Percentiles rank a stretch among this genome's conserved stretches.
phyloP scores from a whole-genome alignment of 1,140 invertebrate species.

The Hyposmocoma kahamanoa region DNA sequence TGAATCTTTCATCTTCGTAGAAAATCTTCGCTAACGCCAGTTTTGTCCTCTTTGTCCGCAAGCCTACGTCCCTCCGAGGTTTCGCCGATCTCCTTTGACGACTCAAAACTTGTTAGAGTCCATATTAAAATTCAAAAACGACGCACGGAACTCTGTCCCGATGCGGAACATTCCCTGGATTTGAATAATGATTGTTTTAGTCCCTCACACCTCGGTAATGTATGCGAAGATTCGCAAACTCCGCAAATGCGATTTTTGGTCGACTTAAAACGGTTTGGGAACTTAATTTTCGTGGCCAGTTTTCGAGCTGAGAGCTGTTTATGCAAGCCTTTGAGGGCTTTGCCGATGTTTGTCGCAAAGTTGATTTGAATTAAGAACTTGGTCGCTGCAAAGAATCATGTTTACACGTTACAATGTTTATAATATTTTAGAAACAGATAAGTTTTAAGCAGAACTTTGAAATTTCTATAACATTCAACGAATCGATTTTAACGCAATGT shows the following conservation, averaged over 20 bases:
- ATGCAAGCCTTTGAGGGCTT: constrained; percentile 7
- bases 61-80: constrained; percentile 20
- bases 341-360: not conserved
- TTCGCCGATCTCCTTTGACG: constrained; percentile 64
- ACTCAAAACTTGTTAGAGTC: constrained; percentile 66
- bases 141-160: constrained; percentile 57
- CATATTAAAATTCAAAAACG: constrained; percentile 73
- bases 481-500: too few species aligned
- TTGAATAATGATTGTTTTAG: constrained; percentile 72
- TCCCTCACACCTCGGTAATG: constrained; percentile 55
- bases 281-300: constrained; percentile 50
- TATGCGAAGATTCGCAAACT: constrained; percentile 57
- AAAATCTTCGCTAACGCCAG: too few species aligned
- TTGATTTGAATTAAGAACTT: too few species aligned
- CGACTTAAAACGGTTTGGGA: constrained; percentile 59
- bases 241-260: constrained; percentile 60
- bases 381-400: too few species aligned
- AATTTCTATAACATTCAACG: too few species aligned
- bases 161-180: constrained; percentile 68
- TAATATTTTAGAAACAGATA: too few species aligned
- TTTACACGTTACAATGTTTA: too few species aligned
- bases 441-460: too few species aligned
- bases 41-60: too few species aligned
- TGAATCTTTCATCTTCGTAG: too few species aligned
- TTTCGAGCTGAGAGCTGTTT: constrained; percentile 21